These are phyloP conservation scores for Mohoua ochrocephala DNA, from an alignment of 2,113 vertebrate species.

Conservation along the genomic window DNA sequence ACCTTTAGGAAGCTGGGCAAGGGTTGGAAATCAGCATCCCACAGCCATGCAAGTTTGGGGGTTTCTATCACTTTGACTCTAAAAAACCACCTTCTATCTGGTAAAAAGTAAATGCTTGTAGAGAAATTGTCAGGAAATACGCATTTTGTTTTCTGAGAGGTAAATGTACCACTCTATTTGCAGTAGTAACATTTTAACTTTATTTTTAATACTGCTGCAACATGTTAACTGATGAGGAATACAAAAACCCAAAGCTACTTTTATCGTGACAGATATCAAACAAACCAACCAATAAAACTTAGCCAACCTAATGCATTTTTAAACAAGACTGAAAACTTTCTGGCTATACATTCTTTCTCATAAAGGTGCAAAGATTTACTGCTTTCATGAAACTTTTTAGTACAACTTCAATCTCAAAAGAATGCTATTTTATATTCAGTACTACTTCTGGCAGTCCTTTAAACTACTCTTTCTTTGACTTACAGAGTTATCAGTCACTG, in stretches of 20 bases:
- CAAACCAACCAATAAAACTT: neutral
- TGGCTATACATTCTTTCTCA: neutral
- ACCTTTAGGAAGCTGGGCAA: neutral
- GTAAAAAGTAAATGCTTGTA: neutral
- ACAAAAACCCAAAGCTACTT: fast-evolving
- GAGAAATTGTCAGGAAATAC: neutral
- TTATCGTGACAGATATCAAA: neutral
- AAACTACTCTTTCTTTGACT: neutral
- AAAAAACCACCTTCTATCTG: neutral
- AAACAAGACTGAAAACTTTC: neutral
- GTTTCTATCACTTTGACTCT: neutral
- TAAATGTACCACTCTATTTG: neutral
- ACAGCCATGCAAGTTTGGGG: fast-evolving
- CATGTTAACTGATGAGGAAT: neutral
- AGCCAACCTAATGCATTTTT: neutral
- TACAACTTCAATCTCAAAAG: neutral
- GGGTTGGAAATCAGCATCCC: neutral
- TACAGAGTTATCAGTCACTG: conserved; percentile 8
- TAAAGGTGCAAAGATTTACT: neutral
- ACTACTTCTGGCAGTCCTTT: neutral
- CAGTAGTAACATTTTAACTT: neutral
- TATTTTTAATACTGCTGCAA: neutral
- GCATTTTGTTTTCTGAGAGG: neutral
- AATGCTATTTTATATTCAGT: neutral
- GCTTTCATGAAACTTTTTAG: neutral